phyloP scores from a whole-genome alignment of 2,888 invertebrate genomes.

The Drepana falcataria region DNA sequence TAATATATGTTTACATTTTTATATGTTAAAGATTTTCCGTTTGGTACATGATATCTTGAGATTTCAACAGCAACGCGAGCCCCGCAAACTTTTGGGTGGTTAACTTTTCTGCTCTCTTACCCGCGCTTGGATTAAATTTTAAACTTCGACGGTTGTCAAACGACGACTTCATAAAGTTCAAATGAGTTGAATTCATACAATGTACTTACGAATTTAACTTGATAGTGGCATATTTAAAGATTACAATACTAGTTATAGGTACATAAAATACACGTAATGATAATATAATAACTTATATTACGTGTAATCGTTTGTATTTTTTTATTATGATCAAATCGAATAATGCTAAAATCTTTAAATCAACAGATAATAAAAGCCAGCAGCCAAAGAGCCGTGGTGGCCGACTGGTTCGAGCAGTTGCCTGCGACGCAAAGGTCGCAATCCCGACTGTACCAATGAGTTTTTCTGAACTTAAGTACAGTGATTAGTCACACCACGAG shows the following conservation, averaged over 20 bases:
- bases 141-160: slow-evolving; percentile 62
- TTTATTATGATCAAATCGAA: no score
- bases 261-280: not conserved
- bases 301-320: no score
- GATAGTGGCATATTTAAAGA: slow-evolving; percentile 16
- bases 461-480: no score
- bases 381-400: no score
- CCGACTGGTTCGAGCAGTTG: no score
- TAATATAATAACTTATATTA: no score
- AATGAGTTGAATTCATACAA: slow-evolving; percentile 59
- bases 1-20: no score
- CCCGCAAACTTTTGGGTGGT: slow-evolving; percentile 52
- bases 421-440: no score
- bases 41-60: not conserved
- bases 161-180: slow-evolving; percentile 63
- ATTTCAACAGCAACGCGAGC: slow-evolving; percentile 10
- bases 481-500: no score
- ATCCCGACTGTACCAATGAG: no score
- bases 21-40: not conserved
- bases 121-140: slow-evolving; percentile 64
- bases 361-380: slow-evolving; percentile 2
- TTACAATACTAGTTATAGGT: slow-evolving; percentile 3
- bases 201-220: slow-evolving; percentile 39
- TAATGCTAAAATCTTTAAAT: no score
- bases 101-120: slow-evolving; percentile 67